Conservation (phyloP, 2,113 vertebrate genomes). For the Shinisaurus crocodilurus region DNA sequence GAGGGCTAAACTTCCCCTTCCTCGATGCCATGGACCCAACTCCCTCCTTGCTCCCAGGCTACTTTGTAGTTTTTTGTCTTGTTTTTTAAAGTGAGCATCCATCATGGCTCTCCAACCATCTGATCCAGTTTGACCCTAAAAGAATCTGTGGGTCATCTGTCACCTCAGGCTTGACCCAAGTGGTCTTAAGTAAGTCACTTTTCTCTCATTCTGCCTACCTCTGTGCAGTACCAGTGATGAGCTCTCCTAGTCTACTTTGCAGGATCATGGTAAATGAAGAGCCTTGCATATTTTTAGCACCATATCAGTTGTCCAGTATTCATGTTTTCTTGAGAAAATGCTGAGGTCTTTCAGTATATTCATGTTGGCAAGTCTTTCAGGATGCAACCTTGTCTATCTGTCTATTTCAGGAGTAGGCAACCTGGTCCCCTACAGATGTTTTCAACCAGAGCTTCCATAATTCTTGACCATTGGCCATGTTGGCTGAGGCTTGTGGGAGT, state of each 20-base stretch:
- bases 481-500: no score
- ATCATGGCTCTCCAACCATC: not conserved
- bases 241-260: not conserved
- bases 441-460: no score
- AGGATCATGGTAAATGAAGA: not conserved
- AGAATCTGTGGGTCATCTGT: not conserved
- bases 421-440: no score
- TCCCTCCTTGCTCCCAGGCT: not conserved
- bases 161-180: no score
- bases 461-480: no score
- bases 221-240: no score
- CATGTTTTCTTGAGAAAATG: not conserved
- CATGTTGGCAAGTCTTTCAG: not conserved
- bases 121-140: not conserved
- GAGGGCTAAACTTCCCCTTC: not conserved
- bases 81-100: not conserved
- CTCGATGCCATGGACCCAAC: not conserved
- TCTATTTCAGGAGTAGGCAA: no score
- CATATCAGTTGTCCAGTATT: no score
- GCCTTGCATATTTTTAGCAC: not conserved
- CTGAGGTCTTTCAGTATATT: not conserved
- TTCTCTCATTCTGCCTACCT: no score
- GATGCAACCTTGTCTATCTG: not conserved
- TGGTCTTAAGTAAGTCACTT: no score
- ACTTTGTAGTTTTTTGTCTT: no score